Base-by-base conservation (phyloP, 2,113 vertebrate species). In the Lasiurus cinereus region DNA sequence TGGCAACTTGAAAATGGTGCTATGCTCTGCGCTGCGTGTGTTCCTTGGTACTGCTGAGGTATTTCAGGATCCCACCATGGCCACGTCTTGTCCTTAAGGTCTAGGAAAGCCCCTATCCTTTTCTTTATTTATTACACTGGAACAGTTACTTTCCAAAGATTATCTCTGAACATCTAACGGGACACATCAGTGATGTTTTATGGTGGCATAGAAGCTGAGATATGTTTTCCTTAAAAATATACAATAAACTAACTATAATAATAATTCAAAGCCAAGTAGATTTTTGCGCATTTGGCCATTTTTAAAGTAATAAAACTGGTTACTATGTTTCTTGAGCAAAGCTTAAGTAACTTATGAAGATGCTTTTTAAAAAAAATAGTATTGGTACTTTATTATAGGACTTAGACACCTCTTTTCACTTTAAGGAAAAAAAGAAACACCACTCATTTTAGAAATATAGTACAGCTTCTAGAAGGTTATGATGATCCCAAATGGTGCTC, bases 91-190 rank as follows among this genome's bases (percentile, higher is more conserved):
- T 59, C 88, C 50, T 85, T 82, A 78, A 90, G 84, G 74, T 96
- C 96, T 94, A 52, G 84, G 96, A 88, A 82, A 95, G 89, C 56
- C 93, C 87, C 59, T 83, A 31, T 90, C 95, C 24, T 88, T 96
- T 97, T 96, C 97, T 98, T 97, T 98, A 98, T 98, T 98, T 98
- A 98, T 98, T 98, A 98, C 98, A 98, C 98, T 98, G 98, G 98
- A 98, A 93, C 93, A 96, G 96, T 97, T 16, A 54, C 88, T 97
- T 97, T 88, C 96, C 93, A 88, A 91, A 90, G 80, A 29, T 95
- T 15, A 80, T 97, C 59, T 96, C 97, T 96, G 95, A 96, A 97
- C 93, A 97, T 5, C 87, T 54, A 94, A 80, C 48, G 77, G 79
- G 93, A 95, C 87, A 54, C 83, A 79, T 86, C 67, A 59, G 78